These are phyloP conservation scores for Benitochromis conjunctus DNA, from an alignment of 2,113 vertebrate genomes.

Conservation along the genomic window DNA sequence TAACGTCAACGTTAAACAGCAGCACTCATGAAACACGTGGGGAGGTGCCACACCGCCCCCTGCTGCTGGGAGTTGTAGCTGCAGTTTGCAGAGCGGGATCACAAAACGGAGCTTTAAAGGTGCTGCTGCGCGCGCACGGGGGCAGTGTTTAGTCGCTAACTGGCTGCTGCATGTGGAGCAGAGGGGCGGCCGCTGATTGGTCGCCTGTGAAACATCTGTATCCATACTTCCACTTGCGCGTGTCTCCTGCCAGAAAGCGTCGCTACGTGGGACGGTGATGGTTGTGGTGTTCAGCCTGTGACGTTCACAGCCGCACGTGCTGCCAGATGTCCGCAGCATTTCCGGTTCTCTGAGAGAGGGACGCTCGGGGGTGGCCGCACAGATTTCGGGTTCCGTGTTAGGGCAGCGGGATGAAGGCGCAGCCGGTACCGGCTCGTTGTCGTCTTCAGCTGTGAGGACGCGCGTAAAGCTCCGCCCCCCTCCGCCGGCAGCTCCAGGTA, in stretches of 20 bases:
- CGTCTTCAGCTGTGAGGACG: constrained; percentile 6
- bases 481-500: constrained; percentile 31
- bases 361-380: background rate
- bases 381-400: background rate
- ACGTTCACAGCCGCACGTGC: background rate
- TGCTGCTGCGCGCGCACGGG: constrained; percentile 31
- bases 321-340: background rate
- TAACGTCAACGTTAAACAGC: background rate
- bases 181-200: constrained; percentile 48
- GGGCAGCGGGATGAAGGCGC: background rate
- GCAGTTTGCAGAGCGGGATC: background rate
- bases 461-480: constrained; percentile 37
- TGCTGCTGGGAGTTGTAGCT: background rate
- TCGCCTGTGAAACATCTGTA: constrained; percentile 59
- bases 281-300: background rate
- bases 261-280: background rate
- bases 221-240: constrained; percentile 42
- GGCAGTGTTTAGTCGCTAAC: constrained; percentile 56
- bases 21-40: fast-evolving
- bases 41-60: background rate
- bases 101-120: background rate
- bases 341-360: background rate
- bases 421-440: background rate
- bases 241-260: constrained; percentile 60
- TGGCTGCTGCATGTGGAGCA: constrained; percentile 9